Evolutionary conservation across 2,888 invertebrate genomes (phyloP), one percentile per base, ranked within the genome.

Genomic region (Lasioglossum figueresi): DNA sequence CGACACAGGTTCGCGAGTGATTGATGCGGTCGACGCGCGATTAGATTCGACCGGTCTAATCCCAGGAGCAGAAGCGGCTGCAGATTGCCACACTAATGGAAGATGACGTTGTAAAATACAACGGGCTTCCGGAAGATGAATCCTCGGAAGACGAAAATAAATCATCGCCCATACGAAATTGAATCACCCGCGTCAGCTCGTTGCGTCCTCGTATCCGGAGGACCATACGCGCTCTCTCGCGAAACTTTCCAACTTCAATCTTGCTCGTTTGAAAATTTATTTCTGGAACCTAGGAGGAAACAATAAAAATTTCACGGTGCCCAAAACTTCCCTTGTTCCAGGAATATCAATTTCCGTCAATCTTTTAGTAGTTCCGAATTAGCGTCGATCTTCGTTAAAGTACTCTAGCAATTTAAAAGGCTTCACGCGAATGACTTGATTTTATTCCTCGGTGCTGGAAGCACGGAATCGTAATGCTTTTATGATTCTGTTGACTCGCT

Each of bases 101-200:
- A 73, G 82, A 86, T 89, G 90, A 89, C 89, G 89, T 81, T 74
- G 90, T 88, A 84, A 88, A 89, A 88, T 89, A 84, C 86, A 84
- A 71, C 86, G 34, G 76, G 71, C 86, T 83, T 52, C 81, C 72
- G 88, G 83, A 83, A 85, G 89, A 90, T 89, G 83, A 90, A 88
- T 90, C 82, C 86, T 71, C 70, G 71, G 56, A 71, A 72, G 82
- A 80, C 70, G 86, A 86, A 86, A 85, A 90, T 90, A 90, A 90
- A 90, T 90, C 90, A 90, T 89, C 83, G 82, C 40, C 56, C 59
- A 77, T 88, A 85, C 76, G 81, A 83, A 89, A 90, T 89, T 88
- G 88, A 88, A 87, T 90, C 81, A 81, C 78, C 45, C 75, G 81
- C 85, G 82, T 83, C 81, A 70, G 43, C 43, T 45, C 31, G 72